Conservation (phyloP, 2,113 vertebrate species). For the Tricholaema leucomelas region DNA sequence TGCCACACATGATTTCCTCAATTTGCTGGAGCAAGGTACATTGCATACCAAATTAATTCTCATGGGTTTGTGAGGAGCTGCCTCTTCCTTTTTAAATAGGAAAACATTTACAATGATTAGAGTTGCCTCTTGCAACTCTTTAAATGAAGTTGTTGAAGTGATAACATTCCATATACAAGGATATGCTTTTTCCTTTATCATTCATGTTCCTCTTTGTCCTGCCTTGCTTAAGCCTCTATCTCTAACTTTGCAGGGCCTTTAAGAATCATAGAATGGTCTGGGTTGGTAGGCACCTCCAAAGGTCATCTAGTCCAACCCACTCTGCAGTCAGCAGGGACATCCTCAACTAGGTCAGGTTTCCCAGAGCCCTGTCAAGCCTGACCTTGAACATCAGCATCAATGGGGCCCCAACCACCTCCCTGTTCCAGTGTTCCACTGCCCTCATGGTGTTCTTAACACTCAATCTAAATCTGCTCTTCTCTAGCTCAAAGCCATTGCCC, state of each 20-base stretch:
- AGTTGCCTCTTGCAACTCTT: background rate
- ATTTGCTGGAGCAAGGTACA: constrained; percentile 2
- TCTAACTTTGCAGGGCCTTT: background rate
- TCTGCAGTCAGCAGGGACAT: too few species aligned
- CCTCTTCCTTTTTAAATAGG: background rate
- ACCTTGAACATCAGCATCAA: too few species aligned
- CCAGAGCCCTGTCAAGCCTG: too few species aligned
- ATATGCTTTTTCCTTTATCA: background rate
- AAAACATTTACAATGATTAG: background rate
- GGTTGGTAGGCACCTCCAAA: too few species aligned
- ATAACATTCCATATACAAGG: background rate
- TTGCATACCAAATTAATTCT: background rate
- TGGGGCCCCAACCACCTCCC: too few species aligned
- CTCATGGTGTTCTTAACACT: too few species aligned
- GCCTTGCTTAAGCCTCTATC: background rate
- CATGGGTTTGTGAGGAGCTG: background rate
- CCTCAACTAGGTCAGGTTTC: too few species aligned
- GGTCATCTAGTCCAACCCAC: too few species aligned
- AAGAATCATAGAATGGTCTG: too few species aligned
- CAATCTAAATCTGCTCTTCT: too few species aligned
- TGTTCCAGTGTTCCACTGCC: too few species aligned
- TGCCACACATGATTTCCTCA: constrained; percentile 17
- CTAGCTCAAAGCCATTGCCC: too few species aligned
- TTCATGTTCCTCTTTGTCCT: background rate
- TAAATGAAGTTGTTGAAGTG: background rate